phyloP scores from a whole-genome alignment of 2,888 invertebrate genomes.

The Leucania comma region DNA sequence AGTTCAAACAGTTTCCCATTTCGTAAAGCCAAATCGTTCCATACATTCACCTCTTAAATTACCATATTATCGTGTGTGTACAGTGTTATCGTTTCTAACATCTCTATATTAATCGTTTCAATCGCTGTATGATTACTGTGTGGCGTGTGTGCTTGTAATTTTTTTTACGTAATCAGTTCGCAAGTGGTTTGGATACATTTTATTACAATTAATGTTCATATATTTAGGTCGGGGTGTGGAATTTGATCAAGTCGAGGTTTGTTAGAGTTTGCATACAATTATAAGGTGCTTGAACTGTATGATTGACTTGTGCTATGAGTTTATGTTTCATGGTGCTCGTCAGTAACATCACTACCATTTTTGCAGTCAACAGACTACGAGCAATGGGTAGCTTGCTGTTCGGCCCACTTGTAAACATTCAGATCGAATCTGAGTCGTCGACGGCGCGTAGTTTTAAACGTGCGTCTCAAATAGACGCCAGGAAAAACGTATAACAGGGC shows the following conservation, averaged over 20 bases:
- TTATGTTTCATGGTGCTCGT: too few relatives aligned
- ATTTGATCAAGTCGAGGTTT: slow-evolving; percentile 39
- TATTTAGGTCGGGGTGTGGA: slow-evolving; percentile 56
- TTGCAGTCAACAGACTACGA: too few relatives aligned
- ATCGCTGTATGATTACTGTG: slow-evolving; percentile 63
- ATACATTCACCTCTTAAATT: slow-evolving; percentile 55
- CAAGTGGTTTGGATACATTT: slow-evolving; percentile 63
- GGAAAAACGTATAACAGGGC: too few relatives aligned
- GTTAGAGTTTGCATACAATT: neutral
- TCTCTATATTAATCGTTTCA: slow-evolving; percentile 57
- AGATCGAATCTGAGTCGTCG: too few relatives aligned
- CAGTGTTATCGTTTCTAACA: slow-evolving; percentile 54
- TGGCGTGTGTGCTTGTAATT: slow-evolving; percentile 66
- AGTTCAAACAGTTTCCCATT: slow-evolving; percentile 51
- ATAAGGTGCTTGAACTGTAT: too few relatives aligned
- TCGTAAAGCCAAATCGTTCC: slow-evolving; percentile 27
- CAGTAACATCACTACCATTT: too few relatives aligned
- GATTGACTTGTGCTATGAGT: too few relatives aligned
- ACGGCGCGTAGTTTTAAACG: too few relatives aligned
- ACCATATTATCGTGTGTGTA: slow-evolving; percentile 61
- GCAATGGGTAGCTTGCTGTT: too few relatives aligned
- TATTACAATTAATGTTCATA: slow-evolving; percentile 63
- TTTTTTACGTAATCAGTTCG: slow-evolving; percentile 61
- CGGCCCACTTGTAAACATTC: too few relatives aligned
- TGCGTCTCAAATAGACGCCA: too few relatives aligned